These are phyloP conservation scores for Leptopilina myrica DNA, from an alignment of 2,888 invertebrate species.

Conservation along the genomic window DNA sequence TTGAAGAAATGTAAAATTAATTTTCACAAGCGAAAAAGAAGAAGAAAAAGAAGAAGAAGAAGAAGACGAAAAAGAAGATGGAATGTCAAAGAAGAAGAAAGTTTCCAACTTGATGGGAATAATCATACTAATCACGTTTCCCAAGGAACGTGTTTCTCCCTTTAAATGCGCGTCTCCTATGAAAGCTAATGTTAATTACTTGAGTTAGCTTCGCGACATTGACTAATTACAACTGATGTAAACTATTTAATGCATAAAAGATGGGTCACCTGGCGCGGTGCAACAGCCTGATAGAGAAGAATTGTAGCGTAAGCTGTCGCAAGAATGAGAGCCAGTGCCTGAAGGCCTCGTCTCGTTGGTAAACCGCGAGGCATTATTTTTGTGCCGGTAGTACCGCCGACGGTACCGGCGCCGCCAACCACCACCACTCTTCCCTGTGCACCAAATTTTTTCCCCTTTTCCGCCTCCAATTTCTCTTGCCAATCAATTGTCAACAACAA, in stretches of 20 bases:
- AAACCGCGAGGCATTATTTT: constrained; percentile 76
- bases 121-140: constrained; percentile 17
- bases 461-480: constrained; percentile 58
- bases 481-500: constrained; percentile 59
- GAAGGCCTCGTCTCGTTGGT: constrained; percentile 75
- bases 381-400: constrained; percentile 78
- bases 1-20: too few species aligned
- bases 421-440: constrained; percentile 73
- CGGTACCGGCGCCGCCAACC: constrained; percentile 76
- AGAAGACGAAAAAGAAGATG: neutral
- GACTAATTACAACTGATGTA: constrained; percentile 24
- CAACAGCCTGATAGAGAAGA: constrained; percentile 81
- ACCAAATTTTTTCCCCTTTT: constrained; percentile 55
- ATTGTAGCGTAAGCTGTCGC: constrained; percentile 81
- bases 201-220: constrained; percentile 10
- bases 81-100: neutral
- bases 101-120: neutral
- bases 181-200: constrained; percentile 27
- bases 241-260: constrained; percentile 29
- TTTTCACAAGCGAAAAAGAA: neutral
- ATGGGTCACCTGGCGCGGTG: constrained; percentile 78
- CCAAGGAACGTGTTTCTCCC: constrained; percentile 3
- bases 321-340: constrained; percentile 77
- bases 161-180: neutral
- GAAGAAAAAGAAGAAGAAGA: neutral